These are phyloP conservation scores for Vireo altiloquus DNA, from an alignment of 2,113 vertebrate genomes.

Conservation along the genomic window DNA sequence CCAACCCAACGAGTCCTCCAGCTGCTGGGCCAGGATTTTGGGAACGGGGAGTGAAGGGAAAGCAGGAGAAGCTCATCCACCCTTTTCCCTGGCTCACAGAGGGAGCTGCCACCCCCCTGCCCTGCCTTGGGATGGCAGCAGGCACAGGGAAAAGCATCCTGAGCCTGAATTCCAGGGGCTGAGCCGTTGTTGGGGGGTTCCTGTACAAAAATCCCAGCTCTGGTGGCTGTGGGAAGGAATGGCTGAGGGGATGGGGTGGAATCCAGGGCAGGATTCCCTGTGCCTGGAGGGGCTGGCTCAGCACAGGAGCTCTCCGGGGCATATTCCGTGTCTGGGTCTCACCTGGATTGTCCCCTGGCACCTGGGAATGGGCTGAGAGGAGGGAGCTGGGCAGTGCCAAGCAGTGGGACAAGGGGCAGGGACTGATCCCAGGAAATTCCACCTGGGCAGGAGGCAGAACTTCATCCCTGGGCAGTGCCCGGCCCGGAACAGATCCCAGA, in stretches of 20 bases:
- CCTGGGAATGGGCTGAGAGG: neutral
- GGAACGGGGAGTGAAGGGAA: conserved; percentile 4
- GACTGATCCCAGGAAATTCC: neutral
- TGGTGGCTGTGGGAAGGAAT: neutral
- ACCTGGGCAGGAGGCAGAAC: neutral
- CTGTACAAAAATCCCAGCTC: neutral
- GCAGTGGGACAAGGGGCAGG: neutral
- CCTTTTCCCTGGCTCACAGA: neutral
- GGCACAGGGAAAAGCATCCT: neutral
- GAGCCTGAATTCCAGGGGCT: neutral
- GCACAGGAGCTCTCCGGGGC: neutral
- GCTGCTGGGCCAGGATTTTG: neutral
- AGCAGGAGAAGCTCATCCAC: neutral
- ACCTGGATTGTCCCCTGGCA: fast-evolving
- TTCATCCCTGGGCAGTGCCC: neutral
- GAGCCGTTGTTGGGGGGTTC: fast-evolving
- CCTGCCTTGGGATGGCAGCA: neutral
- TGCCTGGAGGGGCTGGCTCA: neutral
- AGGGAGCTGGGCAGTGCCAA: neutral
- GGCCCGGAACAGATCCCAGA: neutral
- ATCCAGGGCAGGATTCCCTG: neutral
- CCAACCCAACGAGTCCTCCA: conserved; percentile 8
- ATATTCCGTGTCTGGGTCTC: fast-evolving
- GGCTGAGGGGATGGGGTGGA: neutral
- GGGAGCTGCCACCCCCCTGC: neutral